Base-by-base conservation (phyloP, 2,113 vertebrate species). In the Seriola dumerili region DNA sequence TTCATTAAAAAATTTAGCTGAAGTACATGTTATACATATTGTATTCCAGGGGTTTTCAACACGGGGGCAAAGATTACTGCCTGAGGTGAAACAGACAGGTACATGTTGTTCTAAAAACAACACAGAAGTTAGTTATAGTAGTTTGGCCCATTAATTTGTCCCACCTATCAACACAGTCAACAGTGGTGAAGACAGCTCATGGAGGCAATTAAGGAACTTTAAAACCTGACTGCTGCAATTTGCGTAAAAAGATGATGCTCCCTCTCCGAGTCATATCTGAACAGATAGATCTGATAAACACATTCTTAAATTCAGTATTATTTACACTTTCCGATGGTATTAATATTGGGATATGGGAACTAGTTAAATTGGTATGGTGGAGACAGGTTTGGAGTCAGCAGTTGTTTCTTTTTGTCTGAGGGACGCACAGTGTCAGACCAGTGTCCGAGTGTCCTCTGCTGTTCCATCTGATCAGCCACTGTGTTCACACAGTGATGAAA, bases 401-500 rank as follows among this genome's bases (percentile, higher is more conserved):
- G 50, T 21, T 12, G 29, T 29, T 29, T 12, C 7, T 2, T 55
- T 29, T 57, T 5, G 55, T 29, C 29, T 29, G 29, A 29, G 29
- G 29, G 29, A 8, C 19, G 2, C 38, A 23, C 38, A 40, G 16
- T 14, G 57, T n/a, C 13, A 55, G 44, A 34, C 36, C 6, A 38
- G 38, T 38, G 38, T 38, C 8, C 38, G 5, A 29, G 38, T 38
- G 38, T 38, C 17, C n/a, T 46, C 9, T 57, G n/a, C 25, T 65
- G 16, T 42, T 38, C 19, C 16, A 46, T 59, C 68, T 65, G 13
- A 72, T 61, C 42, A 29, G 29, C 29, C 13, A 25, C 21, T 25
- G 19, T 52, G 50, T 62, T 63, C 40, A 66, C 10, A 54, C 14
- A 19, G 23, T 9, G 44, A 34, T 38, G 75, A 72, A 86, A 80